phyloP scores from a whole-genome alignment of 1,140 invertebrate species.

The Diabrotica virgifera region DNA sequence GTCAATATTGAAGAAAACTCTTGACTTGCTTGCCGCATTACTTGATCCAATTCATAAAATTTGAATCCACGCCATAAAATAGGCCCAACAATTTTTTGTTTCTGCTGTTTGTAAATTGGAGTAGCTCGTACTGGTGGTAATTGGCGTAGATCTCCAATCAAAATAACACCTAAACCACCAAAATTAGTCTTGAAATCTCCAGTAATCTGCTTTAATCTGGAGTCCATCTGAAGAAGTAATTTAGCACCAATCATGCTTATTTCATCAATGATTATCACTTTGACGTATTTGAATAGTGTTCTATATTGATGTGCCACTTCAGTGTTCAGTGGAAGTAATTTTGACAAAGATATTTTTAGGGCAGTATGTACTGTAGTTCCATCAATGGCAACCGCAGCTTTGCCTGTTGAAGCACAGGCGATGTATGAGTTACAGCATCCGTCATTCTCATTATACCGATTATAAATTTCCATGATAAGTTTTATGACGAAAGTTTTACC shows the following conservation, averaged over 20 bases:
- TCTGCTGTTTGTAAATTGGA: constrained; percentile 32
- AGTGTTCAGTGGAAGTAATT: constrained; percentile 22
- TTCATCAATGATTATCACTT: constrained; percentile 27
- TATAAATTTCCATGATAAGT: constrained; percentile 40
- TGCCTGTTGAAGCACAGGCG: constrained; percentile 44
- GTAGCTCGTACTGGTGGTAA: constrained; percentile 35
- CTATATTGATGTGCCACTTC: constrained; percentile 31
- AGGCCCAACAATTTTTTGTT: constrained; percentile 31
- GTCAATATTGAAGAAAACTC: constrained; percentile 40
- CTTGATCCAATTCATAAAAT: constrained; percentile 39
- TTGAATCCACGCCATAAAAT: constrained; percentile 38
- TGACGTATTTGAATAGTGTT: constrained; percentile 28
- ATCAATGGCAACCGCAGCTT: constrained; percentile 44
- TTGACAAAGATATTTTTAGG: constrained; percentile 29
- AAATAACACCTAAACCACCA: constrained; percentile 32
- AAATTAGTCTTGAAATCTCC: constrained; percentile 25
- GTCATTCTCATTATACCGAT: constrained; percentile 27
- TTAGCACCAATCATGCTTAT: constrained; percentile 32
- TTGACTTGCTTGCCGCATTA: constrained; percentile 39
- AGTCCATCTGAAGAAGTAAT: constrained; percentile 30
- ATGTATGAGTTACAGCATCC: constrained; percentile 36
- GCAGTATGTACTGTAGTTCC: constrained; percentile 43
- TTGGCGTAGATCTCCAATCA: constrained; percentile 32
- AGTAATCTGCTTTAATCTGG: constrained; percentile 33
- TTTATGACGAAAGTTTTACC: constrained; percentile 38